These are phyloP conservation scores for Epirrhoe alternata DNA, from an alignment of 2,888 invertebrate genomes.

Conservation along the genomic window DNA sequence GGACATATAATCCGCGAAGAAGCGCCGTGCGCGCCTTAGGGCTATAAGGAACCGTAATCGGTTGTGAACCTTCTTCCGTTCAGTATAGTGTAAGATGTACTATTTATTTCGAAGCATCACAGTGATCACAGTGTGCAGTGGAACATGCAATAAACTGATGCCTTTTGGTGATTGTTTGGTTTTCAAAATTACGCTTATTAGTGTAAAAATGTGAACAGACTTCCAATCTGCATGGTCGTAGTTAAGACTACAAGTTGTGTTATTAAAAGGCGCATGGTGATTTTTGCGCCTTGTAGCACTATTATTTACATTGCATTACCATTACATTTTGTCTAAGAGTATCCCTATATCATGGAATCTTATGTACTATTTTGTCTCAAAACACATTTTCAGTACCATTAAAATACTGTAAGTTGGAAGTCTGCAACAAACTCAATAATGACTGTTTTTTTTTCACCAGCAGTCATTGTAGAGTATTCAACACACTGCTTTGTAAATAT, in stretches of 20 bases:
- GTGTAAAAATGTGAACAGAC: conserved; percentile 59
- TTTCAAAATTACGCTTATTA: conserved; percentile 72
- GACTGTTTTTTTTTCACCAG: conserved; percentile 27
- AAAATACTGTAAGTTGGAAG: conserved; percentile 25
- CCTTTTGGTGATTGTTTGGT: conserved; percentile 63
- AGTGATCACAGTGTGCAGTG: conserved; percentile 65
- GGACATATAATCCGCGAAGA: conserved; percentile 81
- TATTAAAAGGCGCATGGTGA: neutral
- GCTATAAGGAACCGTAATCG: conserved; percentile 81
- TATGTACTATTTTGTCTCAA: neutral
- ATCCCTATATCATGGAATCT: neutral
- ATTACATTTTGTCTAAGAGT: neutral
- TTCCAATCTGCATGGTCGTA: conserved; percentile 35
- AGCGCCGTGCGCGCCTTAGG: conserved; percentile 82
- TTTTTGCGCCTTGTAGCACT: neutral
- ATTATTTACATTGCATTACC: neutral
- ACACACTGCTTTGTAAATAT: conserved; percentile 46
- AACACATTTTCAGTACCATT: neutral
- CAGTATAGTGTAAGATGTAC: conserved; percentile 80
- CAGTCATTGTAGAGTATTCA: conserved; percentile 29
- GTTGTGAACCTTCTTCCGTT: conserved; percentile 82
- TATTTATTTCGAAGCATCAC: conserved; percentile 83
- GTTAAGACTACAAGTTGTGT: neutral
- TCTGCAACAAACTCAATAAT: conserved; percentile 24
- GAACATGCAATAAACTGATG: conserved; percentile 58